Evolutionary conservation across 2,113 vertebrate species (phyloP).

Genomic region (Merops nubicus): DNA sequence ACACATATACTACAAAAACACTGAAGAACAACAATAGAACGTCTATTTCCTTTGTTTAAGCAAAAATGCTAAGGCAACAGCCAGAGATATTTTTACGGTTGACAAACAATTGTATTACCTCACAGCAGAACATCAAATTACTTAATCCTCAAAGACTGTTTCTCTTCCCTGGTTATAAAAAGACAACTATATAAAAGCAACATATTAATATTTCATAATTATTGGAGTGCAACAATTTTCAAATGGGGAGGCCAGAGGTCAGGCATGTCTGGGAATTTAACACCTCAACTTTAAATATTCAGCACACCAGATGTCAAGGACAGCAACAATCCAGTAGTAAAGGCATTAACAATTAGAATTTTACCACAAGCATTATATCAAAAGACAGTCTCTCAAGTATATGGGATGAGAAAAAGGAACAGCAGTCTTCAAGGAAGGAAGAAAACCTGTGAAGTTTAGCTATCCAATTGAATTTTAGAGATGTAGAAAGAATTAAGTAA

Average conservation of each 20-base stretch:
- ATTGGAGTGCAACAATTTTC: neutral
- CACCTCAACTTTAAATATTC: neutral
- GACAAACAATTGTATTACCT: neutral
- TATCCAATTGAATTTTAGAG: neutral
- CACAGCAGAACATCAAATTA: neutral
- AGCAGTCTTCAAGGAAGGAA: neutral
- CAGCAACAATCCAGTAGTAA: neutral
- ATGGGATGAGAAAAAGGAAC: neutral
- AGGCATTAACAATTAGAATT: conserved; percentile 27
- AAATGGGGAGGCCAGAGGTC: neutral
- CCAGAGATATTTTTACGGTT: neutral
- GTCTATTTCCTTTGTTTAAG: neutral
- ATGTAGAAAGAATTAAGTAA: conserved; percentile 31
- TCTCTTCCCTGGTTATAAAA: neutral
- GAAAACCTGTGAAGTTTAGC: neutral
- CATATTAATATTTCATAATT: conserved; percentile 2
- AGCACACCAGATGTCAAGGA: neutral
- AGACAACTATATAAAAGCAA: neutral
- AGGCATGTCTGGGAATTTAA: neutral
- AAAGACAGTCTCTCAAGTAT: neutral
- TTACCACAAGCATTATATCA: conserved; percentile 6
- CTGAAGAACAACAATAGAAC: neutral
- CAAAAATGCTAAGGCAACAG: neutral
- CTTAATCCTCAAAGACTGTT: neutral
- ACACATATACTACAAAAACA: neutral